Percentiles rank a stretch among this genome's conserved stretches.
phyloP scores from a whole-genome alignment of 2,113 vertebrate species.

The Lophochroa leadbeateri region DNA sequence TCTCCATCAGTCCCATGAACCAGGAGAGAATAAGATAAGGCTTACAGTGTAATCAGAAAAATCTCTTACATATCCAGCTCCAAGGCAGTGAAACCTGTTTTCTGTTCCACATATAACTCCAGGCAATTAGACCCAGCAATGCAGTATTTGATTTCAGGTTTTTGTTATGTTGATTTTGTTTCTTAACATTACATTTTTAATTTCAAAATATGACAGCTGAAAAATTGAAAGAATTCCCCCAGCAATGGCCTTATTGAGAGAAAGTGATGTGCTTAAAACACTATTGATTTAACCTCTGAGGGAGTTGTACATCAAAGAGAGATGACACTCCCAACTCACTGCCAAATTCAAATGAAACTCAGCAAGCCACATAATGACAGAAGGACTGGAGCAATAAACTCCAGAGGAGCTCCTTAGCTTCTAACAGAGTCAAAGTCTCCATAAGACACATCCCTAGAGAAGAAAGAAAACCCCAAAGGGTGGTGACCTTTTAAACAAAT shows the following conservation, averaged over 20 bases:
- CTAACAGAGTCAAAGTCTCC: not conserved
- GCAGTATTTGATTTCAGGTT: not conserved
- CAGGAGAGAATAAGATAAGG: not conserved
- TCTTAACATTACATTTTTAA: not conserved
- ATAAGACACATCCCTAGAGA: not conserved
- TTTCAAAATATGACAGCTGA: not conserved
- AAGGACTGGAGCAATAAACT: slow-evolving; percentile 13
- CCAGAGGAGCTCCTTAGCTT: not conserved
- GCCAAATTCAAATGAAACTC: slow-evolving; percentile 46
- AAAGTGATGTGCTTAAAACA: not conserved
- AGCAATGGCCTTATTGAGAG: not conserved
- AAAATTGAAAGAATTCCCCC: not conserved
- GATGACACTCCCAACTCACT: not conserved
- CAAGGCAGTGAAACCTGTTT: not conserved
- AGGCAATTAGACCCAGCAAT: not conserved
- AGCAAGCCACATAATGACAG: slow-evolving; percentile 7
- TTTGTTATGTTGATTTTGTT: not conserved
- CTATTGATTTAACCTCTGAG: slow-evolving; percentile 39
- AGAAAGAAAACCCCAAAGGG: not conserved
- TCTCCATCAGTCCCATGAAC: not conserved
- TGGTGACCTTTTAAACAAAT: not conserved
- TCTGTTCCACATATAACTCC: not conserved
- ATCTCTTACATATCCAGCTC: not conserved
- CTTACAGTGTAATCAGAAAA: not conserved
- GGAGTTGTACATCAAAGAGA: not conserved